Base-by-base conservation (phyloP, 2,113 vertebrate genomes). In the Archocentrus centrarchus region DNA sequence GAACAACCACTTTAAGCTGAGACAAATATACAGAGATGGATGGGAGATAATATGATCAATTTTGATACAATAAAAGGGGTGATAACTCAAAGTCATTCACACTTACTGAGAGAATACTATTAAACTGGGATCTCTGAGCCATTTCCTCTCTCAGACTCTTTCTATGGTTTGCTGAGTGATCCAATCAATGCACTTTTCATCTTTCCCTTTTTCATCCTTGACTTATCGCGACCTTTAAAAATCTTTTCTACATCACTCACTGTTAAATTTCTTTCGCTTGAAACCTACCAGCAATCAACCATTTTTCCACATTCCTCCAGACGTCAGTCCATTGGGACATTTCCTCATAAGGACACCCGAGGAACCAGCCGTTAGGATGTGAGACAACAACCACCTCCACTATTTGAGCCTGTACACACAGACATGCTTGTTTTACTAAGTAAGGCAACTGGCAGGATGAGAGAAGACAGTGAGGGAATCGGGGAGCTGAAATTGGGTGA, bases 71-170 rank as follows among this genome's bases (percentile, higher is more conserved):
- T 94, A 92, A 94, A 92, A 91, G 91, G 90, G 89, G 85, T 64
- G 86, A 94, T 93, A 94, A 94, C 83, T 93, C 92, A 91, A 91
- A 94, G 92, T 91, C 89, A 88, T 92, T 93, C 90, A 92, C 89
- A 89, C 89, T 93, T 80, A 87, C 62, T 91, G 70, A 91, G 90
- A 86, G 86, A 93, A 91, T 80, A 91, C 88, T 88, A 91, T 93
- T 90, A 89, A 91, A 91, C 63, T 39, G 77, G 84, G 77, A 86
- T 92, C 86, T 90, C 75, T 61, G 76, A 89, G 84, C 89, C 91
- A 93, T 94, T 95, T 94, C 93, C 93, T 90, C 85, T 70, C 41
- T 59, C 27, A 61, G 41, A 70, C 81, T 80, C 57, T 79, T 77
- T 89, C 84, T 83, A 85, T 79, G 82, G 77, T 91, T 90, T 90